These are phyloP conservation scores for Andrena hattorfiana DNA, from an alignment of 2,888 invertebrate genomes.

Conservation along the genomic window DNA sequence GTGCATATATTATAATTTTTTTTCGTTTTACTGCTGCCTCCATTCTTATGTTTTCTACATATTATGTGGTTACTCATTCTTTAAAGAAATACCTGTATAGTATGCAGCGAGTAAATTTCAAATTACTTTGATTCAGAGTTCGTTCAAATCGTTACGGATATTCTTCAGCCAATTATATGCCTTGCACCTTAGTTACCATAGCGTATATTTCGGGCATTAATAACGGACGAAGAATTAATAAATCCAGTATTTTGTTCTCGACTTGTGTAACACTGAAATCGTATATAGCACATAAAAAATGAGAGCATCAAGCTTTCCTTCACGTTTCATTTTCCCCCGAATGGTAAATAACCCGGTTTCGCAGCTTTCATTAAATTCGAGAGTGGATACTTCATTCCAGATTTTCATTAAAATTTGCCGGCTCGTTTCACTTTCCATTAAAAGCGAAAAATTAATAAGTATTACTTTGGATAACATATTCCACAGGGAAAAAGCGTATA, in stretches of 20 bases:
- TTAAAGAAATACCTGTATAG: too few relatives aligned
- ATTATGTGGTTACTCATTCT: too few relatives aligned
- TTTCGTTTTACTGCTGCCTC: too few relatives aligned
- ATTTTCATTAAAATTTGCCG: constrained; percentile 46
- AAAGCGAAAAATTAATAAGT: constrained; percentile 39
- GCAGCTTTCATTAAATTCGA: constrained; percentile 40
- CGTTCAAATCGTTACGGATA: background rate
- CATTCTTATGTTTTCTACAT: too few relatives aligned
- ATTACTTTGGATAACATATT: constrained; percentile 24
- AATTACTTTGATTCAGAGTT: too few relatives aligned
- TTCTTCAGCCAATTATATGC: background rate
- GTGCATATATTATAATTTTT: too few relatives aligned
- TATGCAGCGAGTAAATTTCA: too few relatives aligned
- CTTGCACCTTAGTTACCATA: background rate
- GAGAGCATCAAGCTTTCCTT: background rate
- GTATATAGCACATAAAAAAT: background rate
- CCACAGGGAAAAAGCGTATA: background rate
- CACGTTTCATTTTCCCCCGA: constrained; percentile 23
- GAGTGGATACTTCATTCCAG: constrained; percentile 31
- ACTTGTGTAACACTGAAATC: background rate
- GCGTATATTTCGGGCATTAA: background rate
- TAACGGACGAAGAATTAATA: background rate
- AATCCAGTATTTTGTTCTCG: background rate
- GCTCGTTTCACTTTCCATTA: constrained; percentile 39
- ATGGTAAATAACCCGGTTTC: constrained; percentile 24